phyloP scores from a whole-genome alignment of 2,888 invertebrate genomes.

The Oscheius sp. region DNA sequence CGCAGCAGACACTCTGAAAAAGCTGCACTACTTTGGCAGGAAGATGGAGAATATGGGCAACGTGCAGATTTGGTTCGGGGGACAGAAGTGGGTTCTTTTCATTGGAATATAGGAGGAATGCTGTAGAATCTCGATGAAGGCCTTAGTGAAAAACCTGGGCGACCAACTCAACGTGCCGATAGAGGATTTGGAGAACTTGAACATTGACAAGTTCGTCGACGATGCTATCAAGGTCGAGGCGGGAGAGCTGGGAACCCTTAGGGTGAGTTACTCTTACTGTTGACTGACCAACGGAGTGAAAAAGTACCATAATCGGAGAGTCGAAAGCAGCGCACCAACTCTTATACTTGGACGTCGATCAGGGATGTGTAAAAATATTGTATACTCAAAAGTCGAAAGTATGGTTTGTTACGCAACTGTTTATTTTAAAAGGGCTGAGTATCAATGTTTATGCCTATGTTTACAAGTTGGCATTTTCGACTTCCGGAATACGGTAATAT shows the following conservation, averaged over 20 bases:
- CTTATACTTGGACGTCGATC: too few species aligned
- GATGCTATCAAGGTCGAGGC: constrained; percentile 67
- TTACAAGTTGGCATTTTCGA: too few species aligned
- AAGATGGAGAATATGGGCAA: constrained; percentile 69
- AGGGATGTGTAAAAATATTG: too few species aligned
- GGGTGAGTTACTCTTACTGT: constrained; percentile 39
- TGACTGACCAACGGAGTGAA: not conserved
- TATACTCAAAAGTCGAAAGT: too few species aligned
- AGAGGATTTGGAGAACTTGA: constrained; percentile 62
- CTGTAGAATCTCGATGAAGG: constrained; percentile 64
- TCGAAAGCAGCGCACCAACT: too few species aligned
- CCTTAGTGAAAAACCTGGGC: constrained; percentile 67
- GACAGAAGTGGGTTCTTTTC: constrained; percentile 57
- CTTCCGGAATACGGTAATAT: too few species aligned
- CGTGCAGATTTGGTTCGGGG: constrained; percentile 71
- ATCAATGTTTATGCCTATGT: too few species aligned
- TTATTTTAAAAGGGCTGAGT: too few species aligned
- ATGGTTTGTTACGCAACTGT: too few species aligned
- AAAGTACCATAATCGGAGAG: too few species aligned
- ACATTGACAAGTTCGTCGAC: constrained; percentile 66
- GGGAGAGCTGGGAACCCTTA: constrained; percentile 62
- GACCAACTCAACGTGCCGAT: constrained; percentile 68
- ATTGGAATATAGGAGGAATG: not conserved
- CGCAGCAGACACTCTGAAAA: constrained; percentile 67
- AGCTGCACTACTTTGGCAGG: constrained; percentile 70